Conservation (phyloP, 64 coral and sea anemone species). For the Pachyseris speciosa region DNA sequence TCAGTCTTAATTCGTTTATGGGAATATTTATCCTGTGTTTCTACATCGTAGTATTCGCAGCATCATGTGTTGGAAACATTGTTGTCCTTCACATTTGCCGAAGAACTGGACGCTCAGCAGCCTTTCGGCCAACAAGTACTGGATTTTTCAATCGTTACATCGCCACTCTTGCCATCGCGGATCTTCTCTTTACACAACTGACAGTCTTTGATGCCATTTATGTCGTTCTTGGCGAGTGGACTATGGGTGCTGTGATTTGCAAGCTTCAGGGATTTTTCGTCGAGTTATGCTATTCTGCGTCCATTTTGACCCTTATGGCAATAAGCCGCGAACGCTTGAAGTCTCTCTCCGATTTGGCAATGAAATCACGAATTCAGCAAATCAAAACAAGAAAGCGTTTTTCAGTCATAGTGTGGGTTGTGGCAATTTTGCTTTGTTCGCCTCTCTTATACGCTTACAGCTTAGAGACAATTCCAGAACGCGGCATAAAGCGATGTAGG, state of each 20-base stretch:
- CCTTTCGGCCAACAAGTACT: conserved; percentile 13
- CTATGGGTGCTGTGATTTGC: conserved; percentile 35
- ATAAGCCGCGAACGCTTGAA: conserved; percentile 82
- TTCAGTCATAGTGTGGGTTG: conserved; percentile 47
- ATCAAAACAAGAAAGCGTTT: conserved; percentile 45
- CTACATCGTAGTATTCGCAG: conserved; percentile 59
- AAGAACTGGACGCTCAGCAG: background rate
- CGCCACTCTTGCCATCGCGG: conserved; percentile 71
- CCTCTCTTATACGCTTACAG: conserved; percentile 77
- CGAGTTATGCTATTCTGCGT: conserved; percentile 77
- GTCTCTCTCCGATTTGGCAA: conserved; percentile 41
- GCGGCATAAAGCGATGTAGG: conserved; percentile 1
- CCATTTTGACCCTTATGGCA: conserved; percentile 70
- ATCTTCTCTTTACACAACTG: conserved; percentile 78
- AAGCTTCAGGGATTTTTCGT: conserved; percentile 79
- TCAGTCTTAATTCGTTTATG: conserved; percentile 28
- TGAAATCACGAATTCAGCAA: conserved; percentile 63
- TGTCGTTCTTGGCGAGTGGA: conserved; percentile 27
- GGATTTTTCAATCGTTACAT: conserved; percentile 82
- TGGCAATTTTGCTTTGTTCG: conserved; percentile 66
- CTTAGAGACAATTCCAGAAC: background rate
- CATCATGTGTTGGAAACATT: conserved; percentile 61
- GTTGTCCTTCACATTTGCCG: conserved; percentile 63
- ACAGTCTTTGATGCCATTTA: conserved; percentile 71
- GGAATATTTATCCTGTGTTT: conserved; percentile 69